Evolutionary conservation across 2,797 vertebrate species (phyloP), one percentile per base, ranked within the genome.

Genomic region (Microctenopoma steveboyesi): DNA sequence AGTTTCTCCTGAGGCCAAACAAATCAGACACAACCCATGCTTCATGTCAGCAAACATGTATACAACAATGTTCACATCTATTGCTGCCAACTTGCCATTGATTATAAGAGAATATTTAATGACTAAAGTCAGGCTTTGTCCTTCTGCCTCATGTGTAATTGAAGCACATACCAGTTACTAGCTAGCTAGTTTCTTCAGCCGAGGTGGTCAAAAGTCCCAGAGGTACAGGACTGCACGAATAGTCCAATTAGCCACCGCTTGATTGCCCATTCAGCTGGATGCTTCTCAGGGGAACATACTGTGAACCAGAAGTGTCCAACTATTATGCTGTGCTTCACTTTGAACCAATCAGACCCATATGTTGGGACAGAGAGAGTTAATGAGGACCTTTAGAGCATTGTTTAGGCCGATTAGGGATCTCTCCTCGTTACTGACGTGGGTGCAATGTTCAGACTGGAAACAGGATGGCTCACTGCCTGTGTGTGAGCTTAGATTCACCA

Each of bases 341-440:
- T 67, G 56, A 79, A 80, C 61, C 59, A 66, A 56, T 49, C 59
- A 43, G 59, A 71, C 67, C 59, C 73, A 73, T 72, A 69, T 61
- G 71, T 46, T 65, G 64, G 71, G 54, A 53, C 28, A 9, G n/a
- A 56, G 65, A 76, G 83, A 76, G 83, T 85, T 83, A 79, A 88
- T 88, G 77, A 86, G 73, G 77, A 76, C 4, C 59, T 53, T 83
- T 60, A 25, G 52, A 48, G 14, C 79, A 30, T 73, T 88, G 75
- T 88, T 64, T 27, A 68, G 76, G 49, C 82, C 61, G 58, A 85
- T 73, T 59, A 13, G 69, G 42, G 46, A 71, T 78, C 70, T 71
- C 64, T 76, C 43, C 74, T 52, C 69, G 66, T 69, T 49, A 55
- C 48, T 53, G 61, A 72, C 2, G 28, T 56, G 56, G 45, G 53